A percentile compares a stretch with the other conserved stretches of the same genome.
Conservation (phyloP, 2,888 invertebrate genomes). For the Melanostoma mellinum region DNA sequence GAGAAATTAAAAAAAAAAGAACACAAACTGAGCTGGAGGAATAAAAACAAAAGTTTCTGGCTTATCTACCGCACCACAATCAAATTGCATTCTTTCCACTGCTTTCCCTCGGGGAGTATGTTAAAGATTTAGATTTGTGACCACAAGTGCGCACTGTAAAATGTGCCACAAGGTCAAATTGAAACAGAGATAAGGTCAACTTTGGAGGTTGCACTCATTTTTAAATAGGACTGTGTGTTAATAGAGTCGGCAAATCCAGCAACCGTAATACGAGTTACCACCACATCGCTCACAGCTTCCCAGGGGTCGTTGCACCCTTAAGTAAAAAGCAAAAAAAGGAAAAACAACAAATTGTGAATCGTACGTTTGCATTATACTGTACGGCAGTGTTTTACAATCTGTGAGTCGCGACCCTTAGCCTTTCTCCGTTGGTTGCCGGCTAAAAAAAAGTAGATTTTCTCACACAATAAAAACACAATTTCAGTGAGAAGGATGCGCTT, state of each 20-base stretch:
- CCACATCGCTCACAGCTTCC: constrained; percentile 10
- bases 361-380: constrained; percentile 37
- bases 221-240: constrained; percentile 59
- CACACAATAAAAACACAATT: too few species aligned
- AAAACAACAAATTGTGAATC: constrained; percentile 13
- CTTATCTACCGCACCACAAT: constrained; percentile 29
- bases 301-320: constrained; percentile 48
- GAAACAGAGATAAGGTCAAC: constrained; percentile 48
- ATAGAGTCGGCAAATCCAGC: constrained; percentile 61
- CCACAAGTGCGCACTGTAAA: constrained; percentile 17
- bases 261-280: not conserved
- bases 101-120: not conserved
- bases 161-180: constrained; percentile 14
- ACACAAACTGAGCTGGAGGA: not conserved
- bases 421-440: too few species aligned
- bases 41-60: constrained; percentile 27
- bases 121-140: constrained; percentile 21
- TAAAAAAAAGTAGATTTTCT: too few species aligned
- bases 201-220: constrained; percentile 58
- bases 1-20: not conserved
- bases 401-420: too few species aligned
- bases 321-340: not conserved
- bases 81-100: constrained; percentile 37
- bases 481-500: too few species aligned
- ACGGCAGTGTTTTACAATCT: too few species aligned